Evolutionary conservation across 2,113 vertebrate genomes (phyloP), one percentile per base, ranked within the genome.

Genomic region (Seriola quinqueradiata): DNA sequence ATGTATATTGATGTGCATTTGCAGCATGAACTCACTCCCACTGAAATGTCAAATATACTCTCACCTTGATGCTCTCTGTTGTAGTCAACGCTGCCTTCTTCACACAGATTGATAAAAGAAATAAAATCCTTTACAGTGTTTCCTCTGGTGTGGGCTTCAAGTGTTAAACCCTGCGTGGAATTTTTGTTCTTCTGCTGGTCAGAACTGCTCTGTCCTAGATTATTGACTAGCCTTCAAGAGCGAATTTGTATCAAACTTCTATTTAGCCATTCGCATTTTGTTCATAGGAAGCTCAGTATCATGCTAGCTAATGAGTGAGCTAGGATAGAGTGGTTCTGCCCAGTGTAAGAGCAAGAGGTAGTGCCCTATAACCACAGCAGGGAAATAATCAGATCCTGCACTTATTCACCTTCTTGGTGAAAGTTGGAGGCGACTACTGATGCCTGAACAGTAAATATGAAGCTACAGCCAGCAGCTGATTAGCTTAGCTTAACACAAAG

Each of bases 11-110:
- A 74, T 75, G 65, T 68, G 67, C 57, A 55, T 63, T 54, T 82
- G 44, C 59, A 34, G 55, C 32, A 58, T 55, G 65, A 59, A 46
- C 21, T 70, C 21, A 55, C 13, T 74, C n/a, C 9, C 19, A 48
- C 55, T 66, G 48, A 80, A 67, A 63, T 60, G 73, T 46, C 34
- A 46, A 42, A 71, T 8, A 59, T 42, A 52, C 34, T 34, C 46
- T 81, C 40, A 87, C 34, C 66, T 63, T 9, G 42, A 57, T 80
- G 55, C 48, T 59, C 48, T 19, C 32, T 71, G 70, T 71, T 78
- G 58, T 75, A 67, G 73, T 83, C 60, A 75, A 61, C 54, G 70
- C 38, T 32, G 61, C 5, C 60, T 21, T 71, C 61, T 57, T 34
- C 21, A 40, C 59, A 55, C 32, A 63, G n/a, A 40, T 10, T 64